Conservation (phyloP, 1,140 invertebrate genomes). For the Lerema accius region DNA sequence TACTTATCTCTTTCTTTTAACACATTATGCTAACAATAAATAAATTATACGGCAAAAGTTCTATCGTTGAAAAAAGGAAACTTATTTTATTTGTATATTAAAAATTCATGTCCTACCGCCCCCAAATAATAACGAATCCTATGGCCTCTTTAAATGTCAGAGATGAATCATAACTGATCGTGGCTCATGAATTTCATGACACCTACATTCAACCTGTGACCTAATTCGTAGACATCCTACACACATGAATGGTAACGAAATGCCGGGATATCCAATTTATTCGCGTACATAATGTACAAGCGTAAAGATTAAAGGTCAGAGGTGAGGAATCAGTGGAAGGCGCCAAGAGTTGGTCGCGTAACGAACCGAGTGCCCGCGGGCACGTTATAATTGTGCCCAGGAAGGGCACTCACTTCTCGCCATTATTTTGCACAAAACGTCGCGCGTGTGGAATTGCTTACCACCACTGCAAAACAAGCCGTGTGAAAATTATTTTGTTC, state of each 20-base stretch:
- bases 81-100: no score
- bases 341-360: slow-evolving; percentile 47
- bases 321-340: slow-evolving; percentile 45
- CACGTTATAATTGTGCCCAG: slow-evolving; percentile 59
- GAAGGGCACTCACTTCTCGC: slow-evolving; percentile 21
- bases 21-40: no score
- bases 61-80: no score
- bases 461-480: slow-evolving; percentile 1
- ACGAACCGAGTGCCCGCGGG: slow-evolving; percentile 49
- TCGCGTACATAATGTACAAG: slow-evolving; percentile 26
- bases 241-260: slow-evolving; percentile 21
- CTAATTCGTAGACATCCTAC: slow-evolving; percentile 15
- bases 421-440: slow-evolving; percentile 31
- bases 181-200: slow-evolving; percentile 4
- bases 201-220: slow-evolving; percentile 18
- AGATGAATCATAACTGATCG: slow-evolving; percentile 1
- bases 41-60: no score
- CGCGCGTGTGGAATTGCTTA: slow-evolving; percentile 14
- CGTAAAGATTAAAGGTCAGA: slow-evolving; percentile 44
- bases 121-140: no score
- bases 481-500: slow-evolving; percentile 24
- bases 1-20: no score
- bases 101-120: no score
- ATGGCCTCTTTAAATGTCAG: not conserved
- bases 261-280: slow-evolving; percentile 27